Base-by-base conservation (phyloP, 1,140 invertebrate species). In the Copidosoma floridanum region DNA sequence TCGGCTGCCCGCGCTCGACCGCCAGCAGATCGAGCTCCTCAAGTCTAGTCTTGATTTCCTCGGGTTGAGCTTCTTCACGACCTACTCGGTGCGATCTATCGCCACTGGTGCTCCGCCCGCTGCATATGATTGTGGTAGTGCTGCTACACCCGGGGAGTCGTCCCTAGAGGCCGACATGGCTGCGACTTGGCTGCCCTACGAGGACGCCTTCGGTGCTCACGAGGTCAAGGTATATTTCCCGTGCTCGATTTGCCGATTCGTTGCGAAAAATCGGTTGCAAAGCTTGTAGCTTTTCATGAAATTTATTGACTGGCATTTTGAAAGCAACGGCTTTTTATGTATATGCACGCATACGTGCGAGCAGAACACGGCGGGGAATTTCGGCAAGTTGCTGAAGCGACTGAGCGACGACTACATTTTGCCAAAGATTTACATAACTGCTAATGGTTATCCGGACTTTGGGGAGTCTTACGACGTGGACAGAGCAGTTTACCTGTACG, bases 401-500 rank as follows among this genome's bases (percentile, higher is more conserved):
- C 70, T 86, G 20, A 72, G 77, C 53, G 65, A 73, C 11, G 68
- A 76, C 11, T 85, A 82, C 58, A 69, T 74, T 10, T 68, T 82
- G 55, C 73, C 77, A 3, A 63, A 69, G 38, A 71, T 85, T 44
- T 77, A 75, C 48, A 74, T 85, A 26, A 85, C 83, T n/a, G 84
- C 83, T 68, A 85, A 83, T 69, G 85, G 85, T n/a, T 80, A 82
- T 53, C 79, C 79, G 11, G 83, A 85, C 52, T 70, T 72, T n/a
- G 79, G 72, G 2, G 74, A 79, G 20, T 56, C 84, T 6, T 63
- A 80, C 16, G 87, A 88, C 67, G 61, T 78, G 2, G 71, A 80
- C 46, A 75, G 84, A 65, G 65, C 79, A 12, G 63, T 70, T 44
- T 84, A 77, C 63, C 76, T 77, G 62, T 61, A 64, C 69, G 41